A percentile compares a stretch with the other conserved stretches of the same genome.
Evolutionary conservation across 2,888 invertebrate species (phyloP).

Genomic region (Amiota minor): DNA sequence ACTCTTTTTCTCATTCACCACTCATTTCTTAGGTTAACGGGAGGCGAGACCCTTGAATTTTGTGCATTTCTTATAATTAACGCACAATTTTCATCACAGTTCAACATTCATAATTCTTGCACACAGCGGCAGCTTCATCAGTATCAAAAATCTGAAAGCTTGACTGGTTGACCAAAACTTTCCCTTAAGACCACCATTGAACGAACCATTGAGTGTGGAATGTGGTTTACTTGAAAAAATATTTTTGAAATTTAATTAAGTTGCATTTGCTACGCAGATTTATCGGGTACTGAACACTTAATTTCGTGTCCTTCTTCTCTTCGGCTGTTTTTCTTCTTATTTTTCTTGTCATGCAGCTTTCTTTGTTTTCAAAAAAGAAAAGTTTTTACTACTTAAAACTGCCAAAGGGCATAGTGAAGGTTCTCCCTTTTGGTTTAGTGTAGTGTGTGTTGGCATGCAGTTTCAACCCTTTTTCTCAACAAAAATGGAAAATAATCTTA

Average conservation of each 20-base stretch:
- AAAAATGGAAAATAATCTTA: slow-evolving; percentile 4
- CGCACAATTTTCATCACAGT: slow-evolving; percentile 1
- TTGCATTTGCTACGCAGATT: slow-evolving; percentile 67
- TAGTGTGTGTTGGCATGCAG: neutral
- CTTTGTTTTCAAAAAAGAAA: neutral
- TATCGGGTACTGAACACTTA: slow-evolving; percentile 41
- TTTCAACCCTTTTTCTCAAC: slow-evolving; percentile 6
- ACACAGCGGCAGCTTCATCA: neutral
- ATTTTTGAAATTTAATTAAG: slow-evolving; percentile 66
- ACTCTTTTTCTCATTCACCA: too few relatives aligned
- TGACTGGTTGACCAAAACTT: too few relatives aligned
- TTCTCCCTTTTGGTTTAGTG: neutral
- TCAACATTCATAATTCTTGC: slow-evolving; percentile 23
- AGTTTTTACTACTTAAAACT: neutral
- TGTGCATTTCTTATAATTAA: slow-evolving; percentile 25
- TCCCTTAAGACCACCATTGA: too few relatives aligned
- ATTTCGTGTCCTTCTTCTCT: slow-evolving; percentile 1
- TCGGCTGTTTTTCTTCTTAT: neutral
- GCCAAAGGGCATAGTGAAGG: neutral
- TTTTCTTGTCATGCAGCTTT: neutral
- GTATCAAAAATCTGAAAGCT: neutral
- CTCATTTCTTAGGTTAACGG: too few relatives aligned
- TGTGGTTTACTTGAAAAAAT: slow-evolving; percentile 6
- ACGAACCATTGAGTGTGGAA: neutral
- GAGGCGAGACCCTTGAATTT: neutral